A percentile compares a stretch with the other conserved stretches of the same genome.
These are phyloP conservation scores for Piaya cayana DNA, from an alignment of 2,113 vertebrate species.

Conservation along the genomic window DNA sequence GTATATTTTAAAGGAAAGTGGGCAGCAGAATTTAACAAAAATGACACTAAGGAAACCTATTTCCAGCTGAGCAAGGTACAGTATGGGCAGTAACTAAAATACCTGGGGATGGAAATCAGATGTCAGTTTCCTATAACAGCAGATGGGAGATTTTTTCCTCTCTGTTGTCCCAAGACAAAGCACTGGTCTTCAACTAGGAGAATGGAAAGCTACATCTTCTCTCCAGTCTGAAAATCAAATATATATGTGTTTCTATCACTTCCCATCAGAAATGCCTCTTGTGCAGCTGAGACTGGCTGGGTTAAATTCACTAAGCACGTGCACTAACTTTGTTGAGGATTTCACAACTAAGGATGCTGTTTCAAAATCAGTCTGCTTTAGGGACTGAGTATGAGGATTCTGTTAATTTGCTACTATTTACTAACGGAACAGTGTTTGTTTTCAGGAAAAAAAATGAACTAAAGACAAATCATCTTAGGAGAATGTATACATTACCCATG, in stretches of 20 bases:
- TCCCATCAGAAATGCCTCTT: neutral
- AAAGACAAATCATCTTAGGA: neutral
- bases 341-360: neutral
- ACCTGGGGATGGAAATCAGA: neutral
- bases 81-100: neutral
- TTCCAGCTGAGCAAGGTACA: slow-evolving; percentile 81
- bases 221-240: neutral
- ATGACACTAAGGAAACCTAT: slow-evolving; percentile 78
- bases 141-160: neutral
- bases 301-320: neutral
- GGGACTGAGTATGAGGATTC: neutral
- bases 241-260: neutral
- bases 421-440: neutral
- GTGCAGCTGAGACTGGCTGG: neutral
- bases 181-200: neutral
- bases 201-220: neutral
- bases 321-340: neutral
- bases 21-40: slow-evolving; percentile 78
- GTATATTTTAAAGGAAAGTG: slow-evolving; percentile 94
- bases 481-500: neutral
- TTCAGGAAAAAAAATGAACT: neutral
- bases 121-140: neutral
- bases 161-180: neutral
- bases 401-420: neutral
- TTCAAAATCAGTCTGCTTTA: neutral